These are phyloP conservation scores for Azorinus chamasolen DNA, from an alignment of 2,888 invertebrate genomes.

Conservation along the genomic window DNA sequence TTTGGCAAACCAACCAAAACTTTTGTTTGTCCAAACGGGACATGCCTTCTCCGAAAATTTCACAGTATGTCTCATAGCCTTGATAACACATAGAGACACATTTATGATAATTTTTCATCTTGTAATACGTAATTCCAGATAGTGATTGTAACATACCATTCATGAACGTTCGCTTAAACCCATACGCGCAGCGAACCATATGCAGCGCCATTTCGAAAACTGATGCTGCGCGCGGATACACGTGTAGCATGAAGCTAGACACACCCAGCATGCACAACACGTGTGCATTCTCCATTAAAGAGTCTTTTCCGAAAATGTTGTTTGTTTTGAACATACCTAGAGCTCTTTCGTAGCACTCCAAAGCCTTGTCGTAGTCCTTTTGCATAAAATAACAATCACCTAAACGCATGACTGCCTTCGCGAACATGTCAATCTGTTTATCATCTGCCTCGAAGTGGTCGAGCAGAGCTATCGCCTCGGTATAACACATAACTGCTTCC, in stretches of 20 bases:
- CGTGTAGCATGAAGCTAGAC: conserved; percentile 83
- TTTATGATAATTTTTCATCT: conserved; percentile 84
- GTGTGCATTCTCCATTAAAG: conserved; percentile 83
- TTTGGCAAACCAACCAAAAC: conserved; percentile 85
- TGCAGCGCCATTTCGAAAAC: conserved; percentile 84
- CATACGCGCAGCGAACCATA: conserved; percentile 83
- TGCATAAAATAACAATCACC: conserved; percentile 85
- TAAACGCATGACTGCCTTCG: conserved; percentile 80
- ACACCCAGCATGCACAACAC: conserved; percentile 85
- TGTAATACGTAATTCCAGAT: conserved; percentile 83
- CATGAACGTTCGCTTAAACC: conserved; percentile 76
- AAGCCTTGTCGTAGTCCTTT: conserved; percentile 82
- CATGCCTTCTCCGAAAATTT: conserved; percentile 80
- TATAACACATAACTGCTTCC: conserved; percentile 83
- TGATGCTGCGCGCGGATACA: conserved; percentile 84
- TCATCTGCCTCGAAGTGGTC: conserved; percentile 72
- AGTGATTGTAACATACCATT: conserved; percentile 83
- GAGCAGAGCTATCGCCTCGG: conserved; percentile 81
- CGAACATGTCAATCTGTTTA: conserved; percentile 76
- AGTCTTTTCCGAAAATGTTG: conserved; percentile 76
- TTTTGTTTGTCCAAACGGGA: conserved; percentile 80
- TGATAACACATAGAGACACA: conserved; percentile 84
- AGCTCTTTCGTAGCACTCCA: conserved; percentile 83
- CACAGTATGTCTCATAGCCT: conserved; percentile 83
- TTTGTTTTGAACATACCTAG: conserved; percentile 79